Percentiles rank a stretch among this genome's conserved stretches.
Evolutionary conservation across 2,888 invertebrate species (phyloP).

Genomic region (Diplazon laetatorius): DNA sequence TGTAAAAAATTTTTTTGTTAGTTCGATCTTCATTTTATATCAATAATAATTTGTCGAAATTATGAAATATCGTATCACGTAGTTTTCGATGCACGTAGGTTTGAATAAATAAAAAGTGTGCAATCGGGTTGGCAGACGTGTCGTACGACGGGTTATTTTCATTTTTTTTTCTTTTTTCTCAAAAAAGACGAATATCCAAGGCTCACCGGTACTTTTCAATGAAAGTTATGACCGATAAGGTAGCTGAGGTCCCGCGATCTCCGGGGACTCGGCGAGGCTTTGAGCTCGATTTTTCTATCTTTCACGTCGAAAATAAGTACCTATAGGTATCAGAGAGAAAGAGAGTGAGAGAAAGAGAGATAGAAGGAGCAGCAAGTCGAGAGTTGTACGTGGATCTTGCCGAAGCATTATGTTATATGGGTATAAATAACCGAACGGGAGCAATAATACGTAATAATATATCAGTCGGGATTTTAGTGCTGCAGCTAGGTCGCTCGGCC

Average conservation of each 20-base stretch:
- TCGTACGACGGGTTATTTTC: no score
- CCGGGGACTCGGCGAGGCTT: constrained; percentile 70
- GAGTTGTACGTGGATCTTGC: constrained; percentile 78
- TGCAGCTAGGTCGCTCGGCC: constrained; percentile 79
- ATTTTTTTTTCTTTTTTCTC: no score
- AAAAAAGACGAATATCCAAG: constrained; percentile 51
- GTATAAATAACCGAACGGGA: constrained; percentile 82
- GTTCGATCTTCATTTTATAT: no score
- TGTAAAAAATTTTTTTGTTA: no score
- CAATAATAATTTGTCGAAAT: no score
- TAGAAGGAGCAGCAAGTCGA: constrained; percentile 66
- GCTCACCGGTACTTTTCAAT: constrained; percentile 71
- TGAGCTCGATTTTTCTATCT: constrained; percentile 56
- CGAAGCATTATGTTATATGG: constrained; percentile 82
- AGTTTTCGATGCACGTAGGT: no score
- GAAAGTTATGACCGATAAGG: constrained; percentile 81
- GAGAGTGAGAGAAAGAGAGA: constrained; percentile 65
- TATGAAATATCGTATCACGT: no score
- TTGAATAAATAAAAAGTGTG: constrained; percentile 4
- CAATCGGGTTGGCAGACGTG: not conserved
- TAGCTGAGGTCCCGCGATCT: constrained; percentile 79
- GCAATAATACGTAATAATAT: constrained; percentile 83
- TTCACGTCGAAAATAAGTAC: constrained; percentile 28
- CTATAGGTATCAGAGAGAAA: constrained; percentile 27
- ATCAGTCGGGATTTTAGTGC: constrained; percentile 83